These are phyloP conservation scores for Stenopsyche tienmushanensis DNA, from an alignment of 1,140 invertebrate species.

Conservation along the genomic window DNA sequence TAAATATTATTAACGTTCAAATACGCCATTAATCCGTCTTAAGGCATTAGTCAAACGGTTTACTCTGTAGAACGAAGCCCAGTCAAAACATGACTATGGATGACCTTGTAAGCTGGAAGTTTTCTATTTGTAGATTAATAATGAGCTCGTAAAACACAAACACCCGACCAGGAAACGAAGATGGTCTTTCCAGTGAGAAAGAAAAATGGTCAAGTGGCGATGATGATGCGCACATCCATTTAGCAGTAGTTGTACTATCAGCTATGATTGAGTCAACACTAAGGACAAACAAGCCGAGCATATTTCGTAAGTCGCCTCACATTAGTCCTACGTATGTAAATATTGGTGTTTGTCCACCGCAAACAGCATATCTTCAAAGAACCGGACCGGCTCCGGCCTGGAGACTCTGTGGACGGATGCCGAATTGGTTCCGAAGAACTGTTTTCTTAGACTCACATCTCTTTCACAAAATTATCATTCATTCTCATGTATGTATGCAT, in stretches of 20 bases:
- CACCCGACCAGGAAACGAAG: neutral
- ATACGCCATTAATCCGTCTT: no score
- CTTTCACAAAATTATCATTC: constrained; percentile 17
- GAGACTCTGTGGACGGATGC: constrained; percentile 15
- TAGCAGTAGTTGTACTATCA: constrained; percentile 23
- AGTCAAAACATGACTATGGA: neutral
- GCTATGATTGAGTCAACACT: constrained; percentile 2
- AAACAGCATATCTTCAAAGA: constrained; percentile 17
- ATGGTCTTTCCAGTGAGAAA: no score
- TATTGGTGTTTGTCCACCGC: constrained; percentile 18
- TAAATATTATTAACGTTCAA: neutral
- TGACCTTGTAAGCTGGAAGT: neutral
- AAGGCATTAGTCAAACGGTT: no score
- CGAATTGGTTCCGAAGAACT: constrained; percentile 28
- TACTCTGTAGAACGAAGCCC: neutral
- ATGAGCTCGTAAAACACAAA: neutral
- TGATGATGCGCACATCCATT: neutral
- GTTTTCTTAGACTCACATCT: constrained; percentile 16
- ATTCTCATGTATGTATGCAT: constrained; percentile 1
- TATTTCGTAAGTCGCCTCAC: constrained; percentile 21
- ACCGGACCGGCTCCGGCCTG: neutral
- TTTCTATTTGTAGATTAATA: constrained; percentile 20
- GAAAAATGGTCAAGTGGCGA: no score
- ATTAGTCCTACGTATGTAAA: constrained; percentile 19
- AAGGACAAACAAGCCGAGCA: neutral